Base-by-base conservation (phyloP, 2,888 invertebrate genomes). In the Augiades crinisus region DNA sequence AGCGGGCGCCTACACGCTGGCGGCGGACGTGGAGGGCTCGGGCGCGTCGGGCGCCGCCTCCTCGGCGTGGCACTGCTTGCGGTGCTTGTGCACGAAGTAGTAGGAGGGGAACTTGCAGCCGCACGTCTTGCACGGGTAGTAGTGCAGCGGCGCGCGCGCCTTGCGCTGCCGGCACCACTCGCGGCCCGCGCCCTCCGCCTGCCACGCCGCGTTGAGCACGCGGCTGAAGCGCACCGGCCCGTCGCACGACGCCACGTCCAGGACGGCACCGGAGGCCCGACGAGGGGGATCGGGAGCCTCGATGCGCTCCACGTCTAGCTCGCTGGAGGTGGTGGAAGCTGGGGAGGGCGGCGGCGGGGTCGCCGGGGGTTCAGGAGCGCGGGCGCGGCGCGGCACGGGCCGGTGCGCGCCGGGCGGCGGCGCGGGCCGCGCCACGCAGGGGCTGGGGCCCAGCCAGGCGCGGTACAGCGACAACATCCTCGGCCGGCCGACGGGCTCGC, bases 61-160 rank as follows among this genome's bases (percentile, higher is more conserved):
- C 45, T 93, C 93, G 0, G 94, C 93, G 72, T 97, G 97, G 70
- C 96, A 96, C 67, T 94, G 81, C 83, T 96, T 96, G 46, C 96
- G 90, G 75, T 97, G 97, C 72, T 97, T 97, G 76, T 97, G 97
- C 16, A 97, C 97, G 86, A 97, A 97, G 83, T 97, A 97, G 75
- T 97, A 97, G 61, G 96, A 96, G 1, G 97, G 97, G 76, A 97
- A 97, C 78, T 97, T 97, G 65, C 93, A 95, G 13, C 97, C 97
- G 79, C 97, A 97, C 0, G 95, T 96, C 82, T 97, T 97, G 82
- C 97, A 97, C 0, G 97, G 97, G 81, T 97, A 97, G 85, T 97
- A 97, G 77, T 97, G 97, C 0, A 97, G 92, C 68, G 96, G 94
- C 46, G 81, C 67, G 16, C 62, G 56, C 5, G 83, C 93, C 73